Evolutionary conservation across 1,140 invertebrate species (phyloP), one percentile per base, ranked within the genome.

Genomic region (Trichoplusia ni): DNA sequence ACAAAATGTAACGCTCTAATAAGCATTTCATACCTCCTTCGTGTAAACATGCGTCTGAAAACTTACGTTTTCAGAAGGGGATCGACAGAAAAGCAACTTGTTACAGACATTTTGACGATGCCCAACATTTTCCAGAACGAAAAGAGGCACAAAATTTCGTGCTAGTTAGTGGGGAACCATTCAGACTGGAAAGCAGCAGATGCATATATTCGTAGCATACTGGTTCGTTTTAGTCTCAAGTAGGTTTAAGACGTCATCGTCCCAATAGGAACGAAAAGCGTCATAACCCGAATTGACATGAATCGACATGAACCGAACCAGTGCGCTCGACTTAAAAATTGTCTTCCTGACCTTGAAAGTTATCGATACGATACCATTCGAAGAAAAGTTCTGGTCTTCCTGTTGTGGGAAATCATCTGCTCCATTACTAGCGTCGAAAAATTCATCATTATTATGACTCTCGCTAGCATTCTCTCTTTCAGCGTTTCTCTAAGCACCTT

Each of bases 41-140:
- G 11, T 19, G 27, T 23, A 8, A 35, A 29, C 2, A 53, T n/a
- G 2, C 8, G 3, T 11, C 29, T 18, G 23, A 37, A 53, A 7
- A 29, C 19, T n/a, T 53, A 13, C 7, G 49, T 53, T 18, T 37
- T 33, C 8, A 53, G 21, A 5, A 53, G n/a, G 5, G 49, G 16
- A 5, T n/a, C 9, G 1, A 4, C 37, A 3, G 25, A 31, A 33
- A 53, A 53, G 31, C 31, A 53, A 37, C 13, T 18, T 21, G 16
- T 53, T n/a, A 53, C 18, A 18, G 49, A 31, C 49, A 53, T 53
- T 53, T 18, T 33, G 18, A 53, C 23, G 33, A 53, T 35, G 27
- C 49, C 49, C 9, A 35, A 2, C 29, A 53, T 53, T n/a, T 35
- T 53, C 49, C 49, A 53, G 37, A 53, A 53, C 11, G 49, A 29